A percentile compares a stretch with the other conserved stretches of the same genome.
phyloP scores from a whole-genome alignment of 1,140 invertebrate genomes.

The Bombus pyrosoma region DNA sequence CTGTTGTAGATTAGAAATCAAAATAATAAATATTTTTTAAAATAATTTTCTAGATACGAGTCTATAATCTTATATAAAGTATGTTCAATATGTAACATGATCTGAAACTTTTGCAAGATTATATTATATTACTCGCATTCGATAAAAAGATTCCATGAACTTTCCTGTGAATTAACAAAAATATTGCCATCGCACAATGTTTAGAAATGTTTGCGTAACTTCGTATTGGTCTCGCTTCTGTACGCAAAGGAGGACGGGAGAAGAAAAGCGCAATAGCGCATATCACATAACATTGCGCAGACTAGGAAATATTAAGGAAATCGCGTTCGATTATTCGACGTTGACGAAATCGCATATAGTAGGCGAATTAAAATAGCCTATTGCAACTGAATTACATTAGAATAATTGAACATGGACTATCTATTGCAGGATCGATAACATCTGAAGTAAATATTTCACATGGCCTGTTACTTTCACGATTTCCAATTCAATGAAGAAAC shows the following conservation, averaged over 20 bases:
- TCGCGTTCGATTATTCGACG: background rate
- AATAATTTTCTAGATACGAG: no score
- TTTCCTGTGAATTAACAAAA: background rate
- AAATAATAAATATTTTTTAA: no score
- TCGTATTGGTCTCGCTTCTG: background rate
- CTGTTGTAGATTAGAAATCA: no score
- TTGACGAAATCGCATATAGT: background rate
- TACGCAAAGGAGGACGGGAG: background rate
- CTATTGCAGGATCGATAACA: background rate
- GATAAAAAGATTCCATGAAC: background rate
- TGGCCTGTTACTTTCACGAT: background rate
- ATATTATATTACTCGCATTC: background rate
- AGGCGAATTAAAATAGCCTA: background rate
- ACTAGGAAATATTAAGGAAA: background rate
- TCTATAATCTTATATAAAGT: no score
- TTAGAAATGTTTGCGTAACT: background rate
- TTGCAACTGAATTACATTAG: background rate
- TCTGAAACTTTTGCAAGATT: background rate
- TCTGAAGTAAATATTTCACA: background rate
- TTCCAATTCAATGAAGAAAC: background rate
- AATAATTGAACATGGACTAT: no score
- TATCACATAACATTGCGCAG: background rate
- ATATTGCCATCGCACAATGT: background rate
- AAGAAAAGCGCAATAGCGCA: background rate
- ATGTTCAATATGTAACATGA: background rate